Percentiles rank a stretch among this genome's conserved stretches.
phyloP scores from a whole-genome alignment of 2,797 vertebrate genomes.

The Mormyrops boulengeri region DNA sequence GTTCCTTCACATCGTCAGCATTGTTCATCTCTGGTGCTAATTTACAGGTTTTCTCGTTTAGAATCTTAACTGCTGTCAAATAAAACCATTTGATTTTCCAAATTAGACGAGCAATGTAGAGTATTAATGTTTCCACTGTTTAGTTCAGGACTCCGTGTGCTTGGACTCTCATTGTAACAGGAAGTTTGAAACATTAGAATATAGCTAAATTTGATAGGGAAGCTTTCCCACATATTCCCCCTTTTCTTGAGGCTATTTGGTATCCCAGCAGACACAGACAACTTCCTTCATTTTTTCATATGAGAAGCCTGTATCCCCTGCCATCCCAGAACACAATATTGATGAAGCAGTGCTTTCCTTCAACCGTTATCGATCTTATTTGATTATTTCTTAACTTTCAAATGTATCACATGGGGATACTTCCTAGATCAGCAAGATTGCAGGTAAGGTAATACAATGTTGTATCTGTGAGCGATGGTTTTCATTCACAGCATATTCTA shows the following conservation, averaged over 20 bases:
- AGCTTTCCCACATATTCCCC: background rate
- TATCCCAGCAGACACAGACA: background rate
- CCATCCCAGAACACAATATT: background rate
- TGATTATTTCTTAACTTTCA: background rate
- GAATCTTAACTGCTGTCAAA: background rate
- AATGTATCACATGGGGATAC: background rate
- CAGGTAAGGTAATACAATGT: background rate
- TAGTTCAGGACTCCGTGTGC: background rate
- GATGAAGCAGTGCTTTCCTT: background rate
- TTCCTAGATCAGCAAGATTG: background rate
- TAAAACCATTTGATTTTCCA: background rate
- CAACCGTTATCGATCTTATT: background rate
- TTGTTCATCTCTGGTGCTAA: background rate
- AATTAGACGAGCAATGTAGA: background rate
- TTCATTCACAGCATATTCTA: background rate
- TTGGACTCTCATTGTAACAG: background rate
- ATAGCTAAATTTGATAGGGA: background rate
- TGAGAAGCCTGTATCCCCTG: background rate
- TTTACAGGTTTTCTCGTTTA: background rate
- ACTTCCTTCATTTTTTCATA: background rate
- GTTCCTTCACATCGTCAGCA: background rate
- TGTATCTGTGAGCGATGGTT: background rate
- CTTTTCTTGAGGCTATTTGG: background rate
- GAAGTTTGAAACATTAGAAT: background rate
- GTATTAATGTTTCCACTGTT: background rate